Evolutionary conservation across 2,113 vertebrate species (phyloP).

Genomic region (Erythrolamprus reginae): DNA sequence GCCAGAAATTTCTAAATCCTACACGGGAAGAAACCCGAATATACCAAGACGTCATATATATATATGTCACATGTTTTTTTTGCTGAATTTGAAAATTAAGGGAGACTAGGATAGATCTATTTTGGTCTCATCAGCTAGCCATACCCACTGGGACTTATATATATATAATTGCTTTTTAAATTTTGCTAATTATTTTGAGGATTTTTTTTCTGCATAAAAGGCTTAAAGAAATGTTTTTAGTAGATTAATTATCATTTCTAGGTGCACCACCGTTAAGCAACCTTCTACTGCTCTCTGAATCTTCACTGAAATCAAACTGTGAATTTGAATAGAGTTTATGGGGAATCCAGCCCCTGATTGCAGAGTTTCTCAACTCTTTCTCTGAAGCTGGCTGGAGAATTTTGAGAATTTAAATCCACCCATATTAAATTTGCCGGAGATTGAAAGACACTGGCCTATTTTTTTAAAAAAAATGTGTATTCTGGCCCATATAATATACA

Average conservation of each 20-base stretch:
- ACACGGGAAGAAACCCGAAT: too few relatives aligned
- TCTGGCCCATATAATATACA: neutral
- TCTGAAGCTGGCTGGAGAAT: neutral
- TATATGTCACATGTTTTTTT: too few relatives aligned
- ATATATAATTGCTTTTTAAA: neutral
- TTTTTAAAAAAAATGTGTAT: neutral
- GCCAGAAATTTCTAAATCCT: too few relatives aligned
- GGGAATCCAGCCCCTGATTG: neutral
- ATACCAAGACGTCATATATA: too few relatives aligned
- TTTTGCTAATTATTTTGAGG: neutral
- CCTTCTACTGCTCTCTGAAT: neutral
- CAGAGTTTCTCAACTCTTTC: neutral
- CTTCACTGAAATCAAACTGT: neutral
- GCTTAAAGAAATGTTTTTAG: neutral
- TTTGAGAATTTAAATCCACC: neutral
- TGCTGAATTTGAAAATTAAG: too few relatives aligned
- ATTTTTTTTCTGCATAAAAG: neutral
- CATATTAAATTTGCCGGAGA: neutral
- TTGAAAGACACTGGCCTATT: neutral
- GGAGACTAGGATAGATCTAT: too few relatives aligned
- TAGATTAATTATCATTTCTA: neutral
- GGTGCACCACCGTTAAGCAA: neutral
- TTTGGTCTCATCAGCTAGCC: too few relatives aligned
- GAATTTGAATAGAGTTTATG: neutral
- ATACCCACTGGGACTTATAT: too few relatives aligned